These are phyloP conservation scores for Zygothrica quintamaculata DNA, from an alignment of 2,888 invertebrate species.

Conservation along the genomic window DNA sequence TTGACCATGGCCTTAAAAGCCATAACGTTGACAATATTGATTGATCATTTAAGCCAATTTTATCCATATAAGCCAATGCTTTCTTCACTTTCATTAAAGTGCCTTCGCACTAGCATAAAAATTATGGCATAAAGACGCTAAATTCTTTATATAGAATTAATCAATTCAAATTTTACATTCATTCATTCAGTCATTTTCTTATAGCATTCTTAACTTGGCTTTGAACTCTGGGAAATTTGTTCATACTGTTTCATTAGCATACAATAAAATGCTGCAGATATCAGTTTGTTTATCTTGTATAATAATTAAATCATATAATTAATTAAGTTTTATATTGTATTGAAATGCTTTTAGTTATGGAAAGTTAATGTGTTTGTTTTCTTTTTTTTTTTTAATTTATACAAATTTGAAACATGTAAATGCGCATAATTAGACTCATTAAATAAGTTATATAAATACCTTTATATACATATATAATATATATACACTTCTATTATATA, in stretches of 20 bases:
- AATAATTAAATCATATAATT: slow-evolving; percentile 26
- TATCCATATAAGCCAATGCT: slow-evolving; percentile 40
- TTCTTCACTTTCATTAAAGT: slow-evolving; percentile 75
- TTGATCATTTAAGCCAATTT: slow-evolving; percentile 56
- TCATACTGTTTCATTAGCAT: slow-evolving; percentile 71
- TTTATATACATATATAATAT: no score
- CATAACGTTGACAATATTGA: slow-evolving; percentile 46
- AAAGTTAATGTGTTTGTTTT: slow-evolving; percentile 46
- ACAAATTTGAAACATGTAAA: slow-evolving; percentile 33
- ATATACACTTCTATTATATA: no score
- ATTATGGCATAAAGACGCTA: slow-evolving; percentile 3
- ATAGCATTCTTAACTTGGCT: slow-evolving; percentile 15
- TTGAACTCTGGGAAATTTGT: slow-evolving; percentile 62
- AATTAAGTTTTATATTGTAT: background rate
- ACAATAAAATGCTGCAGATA: slow-evolving; percentile 61
- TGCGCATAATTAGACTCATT: slow-evolving; percentile 5
- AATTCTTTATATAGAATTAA: no score
- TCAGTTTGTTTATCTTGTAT: slow-evolving; percentile 48
- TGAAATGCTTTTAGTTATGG: slow-evolving; percentile 39
- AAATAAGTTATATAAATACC: background rate
- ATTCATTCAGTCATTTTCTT: slow-evolving; percentile 52
- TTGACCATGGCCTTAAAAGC: slow-evolving; percentile 61
- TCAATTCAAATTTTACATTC: no score
- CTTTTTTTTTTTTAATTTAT: no score
- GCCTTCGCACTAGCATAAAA: slow-evolving; percentile 18